Percentiles rank a stretch among this genome's conserved stretches.
Evolutionary conservation across 2,113 vertebrate species (phyloP).

Genomic region (Microtus oregoni): DNA sequence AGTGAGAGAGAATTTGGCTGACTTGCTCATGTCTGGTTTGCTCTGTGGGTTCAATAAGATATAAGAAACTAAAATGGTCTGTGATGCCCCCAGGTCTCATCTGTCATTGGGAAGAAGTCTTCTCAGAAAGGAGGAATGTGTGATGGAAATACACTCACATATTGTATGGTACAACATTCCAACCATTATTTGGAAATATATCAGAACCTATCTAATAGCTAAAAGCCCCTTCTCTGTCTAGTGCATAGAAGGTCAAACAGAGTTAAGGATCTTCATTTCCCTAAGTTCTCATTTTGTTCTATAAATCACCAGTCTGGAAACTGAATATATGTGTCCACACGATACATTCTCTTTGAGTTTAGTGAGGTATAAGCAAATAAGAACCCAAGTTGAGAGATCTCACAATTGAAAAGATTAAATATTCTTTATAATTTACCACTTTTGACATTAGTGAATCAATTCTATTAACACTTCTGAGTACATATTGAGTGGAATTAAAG

Average conservation of each 20-base stretch:
- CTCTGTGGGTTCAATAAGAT: not conserved
- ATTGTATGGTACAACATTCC: not conserved
- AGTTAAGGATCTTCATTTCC: not conserved
- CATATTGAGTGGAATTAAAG: constrained; percentile 1
- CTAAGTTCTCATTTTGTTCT: not conserved
- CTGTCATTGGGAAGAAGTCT: not conserved
- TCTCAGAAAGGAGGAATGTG: not conserved
- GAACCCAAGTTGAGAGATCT: not conserved
- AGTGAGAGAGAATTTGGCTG: not conserved
- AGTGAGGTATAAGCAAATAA: not conserved
- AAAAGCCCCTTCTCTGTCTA: not conserved
- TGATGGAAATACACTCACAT: not conserved
- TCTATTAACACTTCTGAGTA: constrained; percentile 26
- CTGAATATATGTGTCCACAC: not conserved
- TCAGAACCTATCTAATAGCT: not conserved
- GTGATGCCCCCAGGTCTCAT: not conserved
- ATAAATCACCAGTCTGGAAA: not conserved
- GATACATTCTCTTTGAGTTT: not conserved
- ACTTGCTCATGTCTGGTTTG: not conserved
- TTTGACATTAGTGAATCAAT: constrained; percentile 45
- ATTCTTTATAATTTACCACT: constrained; percentile 1
- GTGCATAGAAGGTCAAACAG: fast-evolving
- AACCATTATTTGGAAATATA: not conserved
- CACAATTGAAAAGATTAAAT: constrained; percentile 31
- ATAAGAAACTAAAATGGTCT: not conserved